phyloP scores from a whole-genome alignment of 2,797 vertebrate species.

The Lemur catta region DNA sequence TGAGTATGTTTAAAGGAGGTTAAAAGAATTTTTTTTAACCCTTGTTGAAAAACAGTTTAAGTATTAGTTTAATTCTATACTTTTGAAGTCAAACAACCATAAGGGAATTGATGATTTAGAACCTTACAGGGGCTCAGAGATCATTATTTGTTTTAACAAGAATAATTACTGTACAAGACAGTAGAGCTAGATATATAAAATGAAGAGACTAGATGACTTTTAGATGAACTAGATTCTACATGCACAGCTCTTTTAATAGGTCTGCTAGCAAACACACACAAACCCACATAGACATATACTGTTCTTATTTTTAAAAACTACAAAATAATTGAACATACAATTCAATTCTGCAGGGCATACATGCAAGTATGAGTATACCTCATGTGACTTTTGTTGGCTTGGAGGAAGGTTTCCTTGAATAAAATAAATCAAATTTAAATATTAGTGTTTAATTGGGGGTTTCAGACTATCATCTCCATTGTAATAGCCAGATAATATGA shows the following conservation, averaged over 20 bases:
- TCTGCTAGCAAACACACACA: background rate
- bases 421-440: conserved; percentile 36
- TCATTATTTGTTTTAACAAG: conserved; percentile 21
- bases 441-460: background rate
- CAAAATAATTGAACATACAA: background rate
- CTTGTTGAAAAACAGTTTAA: background rate
- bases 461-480: conserved; percentile 30
- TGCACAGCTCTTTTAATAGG: background rate
- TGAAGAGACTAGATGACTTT: background rate
- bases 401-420: background rate
- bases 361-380: background rate
- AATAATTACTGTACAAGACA: background rate
- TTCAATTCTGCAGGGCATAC: background rate
- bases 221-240: background rate
- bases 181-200: background rate
- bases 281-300: background rate
- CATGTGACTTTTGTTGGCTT: background rate
- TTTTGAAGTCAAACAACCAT: background rate
- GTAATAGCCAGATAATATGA: conserved; percentile 18
- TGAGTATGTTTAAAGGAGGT: background rate
- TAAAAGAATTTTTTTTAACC: background rate
- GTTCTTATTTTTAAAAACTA: background rate
- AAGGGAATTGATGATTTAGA: background rate
- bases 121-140: background rate
- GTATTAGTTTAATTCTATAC: background rate